Percentiles rank a stretch among this genome's conserved stretches.
Evolutionary conservation across 2,888 invertebrate species (phyloP).

Genomic region (Oegoconia quadripuncta): DNA sequence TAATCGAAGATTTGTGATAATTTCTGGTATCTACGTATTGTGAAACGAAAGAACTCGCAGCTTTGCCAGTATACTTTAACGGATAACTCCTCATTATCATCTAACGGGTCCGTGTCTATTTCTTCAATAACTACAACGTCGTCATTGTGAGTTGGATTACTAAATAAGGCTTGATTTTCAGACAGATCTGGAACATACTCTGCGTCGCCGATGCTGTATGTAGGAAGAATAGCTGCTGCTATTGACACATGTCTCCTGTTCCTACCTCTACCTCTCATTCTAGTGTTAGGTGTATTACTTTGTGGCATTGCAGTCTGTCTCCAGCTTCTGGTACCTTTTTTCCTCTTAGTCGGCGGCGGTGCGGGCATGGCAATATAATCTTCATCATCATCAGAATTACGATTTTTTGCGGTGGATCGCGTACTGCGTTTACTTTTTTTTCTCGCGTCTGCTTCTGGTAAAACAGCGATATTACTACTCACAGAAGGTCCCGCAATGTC

Average conservation of each 20-base stretch:
- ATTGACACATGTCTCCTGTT: constrained; percentile 2
- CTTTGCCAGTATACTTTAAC: constrained; percentile 71
- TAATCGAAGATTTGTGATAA: constrained; percentile 56
- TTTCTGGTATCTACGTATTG: constrained; percentile 58
- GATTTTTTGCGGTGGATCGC: neutral
- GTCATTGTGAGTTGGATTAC: constrained; percentile 15
- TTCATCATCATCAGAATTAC: neutral
- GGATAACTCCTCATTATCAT: constrained; percentile 62
- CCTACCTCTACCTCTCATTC: constrained; percentile 17
- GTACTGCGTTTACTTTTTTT: neutral
- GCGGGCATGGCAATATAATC: neutral
- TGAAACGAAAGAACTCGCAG: constrained; percentile 55
- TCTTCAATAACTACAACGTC: constrained; percentile 32
- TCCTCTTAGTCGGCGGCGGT: neutral
- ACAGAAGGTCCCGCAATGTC: constrained; percentile 2
- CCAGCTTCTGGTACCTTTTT: constrained; percentile 2
- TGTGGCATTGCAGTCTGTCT: neutral
- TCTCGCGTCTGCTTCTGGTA: neutral
- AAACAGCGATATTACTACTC: constrained; percentile 1
- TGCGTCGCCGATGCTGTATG: constrained; percentile 54
- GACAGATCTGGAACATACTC: constrained; percentile 55
- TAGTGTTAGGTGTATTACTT: neutral
- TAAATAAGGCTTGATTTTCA: constrained; percentile 43
- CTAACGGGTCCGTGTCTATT: constrained; percentile 33
- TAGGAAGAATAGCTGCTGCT: constrained; percentile 23